Evolutionary conservation across 2,888 invertebrate genomes (phyloP).

Genomic region (Campoplex nolae): DNA sequence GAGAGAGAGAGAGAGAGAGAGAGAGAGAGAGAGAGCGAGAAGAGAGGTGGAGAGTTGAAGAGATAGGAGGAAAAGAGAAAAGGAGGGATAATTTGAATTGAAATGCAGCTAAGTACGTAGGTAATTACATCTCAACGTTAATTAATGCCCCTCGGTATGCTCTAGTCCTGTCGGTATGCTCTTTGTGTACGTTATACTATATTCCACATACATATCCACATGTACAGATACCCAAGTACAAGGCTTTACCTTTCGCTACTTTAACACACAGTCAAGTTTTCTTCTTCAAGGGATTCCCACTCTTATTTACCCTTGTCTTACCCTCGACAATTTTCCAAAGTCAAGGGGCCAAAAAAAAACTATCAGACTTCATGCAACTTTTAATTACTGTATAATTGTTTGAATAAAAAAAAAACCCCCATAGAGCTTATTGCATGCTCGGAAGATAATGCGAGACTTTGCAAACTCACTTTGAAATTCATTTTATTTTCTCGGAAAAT

Average conservation of each 20-base stretch:
- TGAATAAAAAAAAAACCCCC: neutral
- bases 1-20: slow-evolving; percentile 21
- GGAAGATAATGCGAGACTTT: neutral
- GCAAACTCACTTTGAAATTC: neutral
- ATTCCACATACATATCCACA: neutral
- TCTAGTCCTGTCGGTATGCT: slow-evolving; percentile 32
- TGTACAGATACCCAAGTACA: neutral
- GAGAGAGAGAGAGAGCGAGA: neutral
- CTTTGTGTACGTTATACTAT: slow-evolving; percentile 14
- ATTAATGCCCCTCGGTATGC: slow-evolving; percentile 71
- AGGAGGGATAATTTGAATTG: slow-evolving; percentile 68
- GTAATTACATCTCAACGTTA: slow-evolving; percentile 72
- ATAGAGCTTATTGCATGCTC: neutral
- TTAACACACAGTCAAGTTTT: slow-evolving; percentile 30
- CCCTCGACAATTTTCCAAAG: slow-evolving; percentile 20
- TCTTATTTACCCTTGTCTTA: neutral
- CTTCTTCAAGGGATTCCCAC: slow-evolving; percentile 13
- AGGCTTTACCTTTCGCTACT: slow-evolving; percentile 20
- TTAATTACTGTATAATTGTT: slow-evolving; percentile 1
- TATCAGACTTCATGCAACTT: neutral
- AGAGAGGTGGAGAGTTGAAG: slow-evolving; percentile 12
- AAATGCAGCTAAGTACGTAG: slow-evolving; percentile 69
- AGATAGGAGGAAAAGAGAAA: neutral
- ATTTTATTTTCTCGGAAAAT: neutral
- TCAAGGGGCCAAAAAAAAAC: neutral